Conservation (phyloP, 2,888 invertebrate genomes). For the Drosophila austrosaltans region DNA sequence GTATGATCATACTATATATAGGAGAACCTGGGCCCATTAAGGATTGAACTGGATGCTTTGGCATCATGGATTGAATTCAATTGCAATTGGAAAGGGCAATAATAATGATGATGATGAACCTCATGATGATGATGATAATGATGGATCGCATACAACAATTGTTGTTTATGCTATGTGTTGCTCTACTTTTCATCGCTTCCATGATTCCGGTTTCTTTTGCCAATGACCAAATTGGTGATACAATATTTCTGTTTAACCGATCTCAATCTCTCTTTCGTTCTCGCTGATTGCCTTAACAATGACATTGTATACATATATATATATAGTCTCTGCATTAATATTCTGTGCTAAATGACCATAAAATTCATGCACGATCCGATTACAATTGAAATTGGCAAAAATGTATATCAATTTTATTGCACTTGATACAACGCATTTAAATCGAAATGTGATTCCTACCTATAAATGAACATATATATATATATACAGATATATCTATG, state of each 20-base stretch:
- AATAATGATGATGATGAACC: slow-evolving; percentile 13
- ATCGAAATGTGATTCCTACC: slow-evolving; percentile 5
- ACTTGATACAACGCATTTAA: slow-evolving; percentile 17
- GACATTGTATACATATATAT: slow-evolving; percentile 5
- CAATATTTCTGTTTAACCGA: slow-evolving; percentile 14
- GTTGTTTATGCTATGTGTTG: background rate
- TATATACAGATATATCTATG: background rate
- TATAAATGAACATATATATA: background rate
- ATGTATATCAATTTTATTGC: slow-evolving; percentile 18
- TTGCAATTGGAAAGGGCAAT: background rate
- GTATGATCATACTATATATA: slow-evolving; percentile 6
- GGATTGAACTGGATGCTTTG: background rate
- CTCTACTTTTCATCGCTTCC: slow-evolving; percentile 29
- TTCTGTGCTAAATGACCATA: slow-evolving; percentile 18
- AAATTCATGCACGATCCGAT: slow-evolving; percentile 1
- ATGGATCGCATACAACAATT: slow-evolving; percentile 21
- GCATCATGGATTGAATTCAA: no score
- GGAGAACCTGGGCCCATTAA: background rate
- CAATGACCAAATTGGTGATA: slow-evolving; percentile 41
- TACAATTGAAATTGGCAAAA: background rate
- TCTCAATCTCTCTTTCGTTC: background rate
- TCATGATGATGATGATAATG: slow-evolving; percentile 19
- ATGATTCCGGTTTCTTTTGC: slow-evolving; percentile 39
- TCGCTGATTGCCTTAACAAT: slow-evolving; percentile 1
- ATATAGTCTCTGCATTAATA: slow-evolving; percentile 6